Evolutionary conservation across 1,140 invertebrate genomes (phyloP).

Genomic region (Meloidogyne floridensis): DNA sequence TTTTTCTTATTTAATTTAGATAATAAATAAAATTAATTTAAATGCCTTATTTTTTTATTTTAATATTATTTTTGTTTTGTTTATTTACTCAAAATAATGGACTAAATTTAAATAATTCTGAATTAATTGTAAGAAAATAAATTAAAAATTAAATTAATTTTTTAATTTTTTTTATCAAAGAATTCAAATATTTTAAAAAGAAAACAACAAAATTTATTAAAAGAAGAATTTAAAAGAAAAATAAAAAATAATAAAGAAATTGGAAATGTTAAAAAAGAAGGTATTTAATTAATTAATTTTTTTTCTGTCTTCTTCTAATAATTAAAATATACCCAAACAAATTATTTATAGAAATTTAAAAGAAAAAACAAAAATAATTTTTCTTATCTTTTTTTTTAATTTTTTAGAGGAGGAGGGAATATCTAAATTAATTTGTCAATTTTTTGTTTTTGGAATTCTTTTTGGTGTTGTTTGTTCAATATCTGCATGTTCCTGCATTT

Average conservation of each 20-base stretch:
- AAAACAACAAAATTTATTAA: no score
- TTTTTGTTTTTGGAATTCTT: slow-evolving; percentile 48
- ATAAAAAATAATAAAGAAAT: no score
- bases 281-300: no score
- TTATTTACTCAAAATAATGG: neutral
- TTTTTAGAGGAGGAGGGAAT: neutral
- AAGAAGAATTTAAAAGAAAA: no score
- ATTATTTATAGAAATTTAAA: neutral
- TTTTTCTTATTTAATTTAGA: neutral
- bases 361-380: neutral
- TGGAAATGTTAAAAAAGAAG: no score
- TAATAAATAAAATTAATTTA: neutral
- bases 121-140: no score
- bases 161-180: no score
- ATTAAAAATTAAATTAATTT: no score
- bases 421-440: slow-evolving; percentile 43
- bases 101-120: neutral
- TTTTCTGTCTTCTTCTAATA: no score
- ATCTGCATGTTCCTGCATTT: slow-evolving; percentile 45
- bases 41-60: slow-evolving; percentile 8
- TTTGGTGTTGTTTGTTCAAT: slow-evolving; percentile 44
- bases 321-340: no score
- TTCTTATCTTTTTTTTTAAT: neutral
- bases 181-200: no score
- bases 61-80: neutral